Conservation (phyloP, 2,888 invertebrate genomes). For the Cerastis rubricosa region DNA sequence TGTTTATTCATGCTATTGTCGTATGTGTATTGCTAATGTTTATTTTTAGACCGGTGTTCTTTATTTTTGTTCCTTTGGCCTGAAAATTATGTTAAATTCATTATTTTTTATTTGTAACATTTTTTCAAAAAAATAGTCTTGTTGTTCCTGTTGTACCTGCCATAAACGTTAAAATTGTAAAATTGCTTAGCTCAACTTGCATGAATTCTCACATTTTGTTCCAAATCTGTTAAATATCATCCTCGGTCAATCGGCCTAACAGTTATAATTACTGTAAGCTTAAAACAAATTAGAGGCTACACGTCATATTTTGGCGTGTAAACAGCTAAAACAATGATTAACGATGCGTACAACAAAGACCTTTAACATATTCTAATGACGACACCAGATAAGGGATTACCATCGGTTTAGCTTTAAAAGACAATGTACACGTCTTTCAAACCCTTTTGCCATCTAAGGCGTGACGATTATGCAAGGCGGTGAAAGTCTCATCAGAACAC, state of each 20-base stretch:
- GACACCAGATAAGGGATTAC: conserved; percentile 25
- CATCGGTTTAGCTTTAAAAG: conserved; percentile 13
- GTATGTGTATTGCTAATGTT: neutral
- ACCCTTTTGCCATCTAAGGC: conserved; percentile 24
- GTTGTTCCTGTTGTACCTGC: neutral
- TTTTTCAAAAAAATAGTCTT: too few relatives aligned
- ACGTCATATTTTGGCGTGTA: conserved; percentile 11
- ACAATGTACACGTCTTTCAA: conserved; percentile 30
- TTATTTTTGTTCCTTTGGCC: neutral
- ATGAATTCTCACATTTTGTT: neutral
- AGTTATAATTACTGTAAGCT: neutral
- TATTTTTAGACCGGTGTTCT: conserved; percentile 16
- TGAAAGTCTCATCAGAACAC: conserved; percentile 51
- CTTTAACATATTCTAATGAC: conserved; percentile 29
- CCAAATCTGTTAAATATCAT: neutral
- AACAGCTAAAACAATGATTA: conserved; percentile 22
- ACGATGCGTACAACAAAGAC: conserved; percentile 27
- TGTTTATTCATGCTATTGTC: conserved; percentile 29
- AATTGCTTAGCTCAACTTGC: neutral
- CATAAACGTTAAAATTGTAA: neutral
- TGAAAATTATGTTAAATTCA: too few relatives aligned
- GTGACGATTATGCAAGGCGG: conserved; percentile 37
- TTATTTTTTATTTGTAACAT: too few relatives aligned
- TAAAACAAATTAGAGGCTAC: neutral
- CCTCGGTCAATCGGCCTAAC: neutral